Conservation (phyloP, 2,113 vertebrate genomes). For the Fregetta grallaria region DNA sequence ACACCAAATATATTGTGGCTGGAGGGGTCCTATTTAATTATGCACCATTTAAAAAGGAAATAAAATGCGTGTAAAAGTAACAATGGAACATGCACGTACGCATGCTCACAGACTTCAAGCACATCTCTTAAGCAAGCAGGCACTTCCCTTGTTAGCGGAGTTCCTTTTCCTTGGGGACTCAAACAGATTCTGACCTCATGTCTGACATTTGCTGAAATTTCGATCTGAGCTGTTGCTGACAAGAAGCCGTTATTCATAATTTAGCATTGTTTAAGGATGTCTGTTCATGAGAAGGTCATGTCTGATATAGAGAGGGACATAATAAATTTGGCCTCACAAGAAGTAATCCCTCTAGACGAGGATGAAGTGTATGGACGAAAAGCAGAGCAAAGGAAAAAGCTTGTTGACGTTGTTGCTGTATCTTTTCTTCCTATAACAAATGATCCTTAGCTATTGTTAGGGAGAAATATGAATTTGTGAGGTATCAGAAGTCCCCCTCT, state of each 20-base stretch:
- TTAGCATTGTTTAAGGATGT: neutral
- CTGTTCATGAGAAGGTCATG: neutral
- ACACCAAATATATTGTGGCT: neutral
- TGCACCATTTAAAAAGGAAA: neutral
- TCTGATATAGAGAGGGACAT: neutral
- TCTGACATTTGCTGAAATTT: constrained; percentile 9
- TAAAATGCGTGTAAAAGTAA: neutral
- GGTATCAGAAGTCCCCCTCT: neutral
- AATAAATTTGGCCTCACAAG: neutral
- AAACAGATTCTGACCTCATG: neutral
- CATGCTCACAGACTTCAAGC: neutral
- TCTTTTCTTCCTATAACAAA: neutral
- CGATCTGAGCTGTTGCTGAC: neutral
- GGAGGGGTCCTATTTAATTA: neutral
- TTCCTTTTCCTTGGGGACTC: neutral
- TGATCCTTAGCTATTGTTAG: neutral
- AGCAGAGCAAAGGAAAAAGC: neutral
- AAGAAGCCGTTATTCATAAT: neutral
- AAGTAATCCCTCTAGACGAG: neutral
- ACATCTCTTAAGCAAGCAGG: neutral
- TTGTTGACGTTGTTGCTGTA: neutral
- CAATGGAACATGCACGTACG: neutral
- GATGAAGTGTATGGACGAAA: neutral
- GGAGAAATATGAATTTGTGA: neutral
- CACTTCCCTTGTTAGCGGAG: neutral